Evolutionary conservation across 1,140 invertebrate species (phyloP), one percentile per base, ranked within the genome.

Genomic region (Homalodisca vitripennis): DNA sequence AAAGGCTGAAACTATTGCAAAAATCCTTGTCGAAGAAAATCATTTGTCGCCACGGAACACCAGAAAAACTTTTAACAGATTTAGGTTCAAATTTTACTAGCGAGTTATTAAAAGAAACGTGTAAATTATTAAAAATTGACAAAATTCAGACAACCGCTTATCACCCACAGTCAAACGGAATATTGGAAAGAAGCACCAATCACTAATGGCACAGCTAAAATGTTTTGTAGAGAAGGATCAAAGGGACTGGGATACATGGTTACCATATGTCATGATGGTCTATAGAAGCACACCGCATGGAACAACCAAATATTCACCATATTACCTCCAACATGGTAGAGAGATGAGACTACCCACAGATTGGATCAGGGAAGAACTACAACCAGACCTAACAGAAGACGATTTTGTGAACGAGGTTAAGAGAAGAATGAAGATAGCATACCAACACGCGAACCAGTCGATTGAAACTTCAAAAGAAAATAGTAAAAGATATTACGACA

Each of bases 31-130:
- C 6, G 1, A 66, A 75, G 29, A 70, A 79, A 17, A 67, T 76
- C 10, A 63, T 82, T 31, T 73, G 69, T 57, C 68, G 75, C 17
- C 79, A 75, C 70, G 81, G 81, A 12, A 72, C 77, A 1, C 79
- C 80, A 0, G 31, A 73, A 13, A 65, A 75, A 31, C 67, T 80
- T n/a, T 72, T 75, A 24, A 70, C 78, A 0, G 79, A 82, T 68
- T 76, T 79, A 68, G 80, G 79, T 1, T 27, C 74, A 31, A 79
- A 79, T 63, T 79, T 80, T 66, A 72, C 75, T 51, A 74, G 72
- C 46, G 71, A 77, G 57, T n/a, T 77, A n/a, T 76, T 78, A 46
- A 57, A 47, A 73, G 73, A 41, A 55, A 22, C 24, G 6, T 55
- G 51, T 20, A 73, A 72, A 62, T n/a, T 73, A 24, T 70, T 75